Evolutionary conservation across 2,113 vertebrate genomes (phyloP), one percentile per base, ranked within the genome.

Genomic region (Barbus barbus): DNA sequence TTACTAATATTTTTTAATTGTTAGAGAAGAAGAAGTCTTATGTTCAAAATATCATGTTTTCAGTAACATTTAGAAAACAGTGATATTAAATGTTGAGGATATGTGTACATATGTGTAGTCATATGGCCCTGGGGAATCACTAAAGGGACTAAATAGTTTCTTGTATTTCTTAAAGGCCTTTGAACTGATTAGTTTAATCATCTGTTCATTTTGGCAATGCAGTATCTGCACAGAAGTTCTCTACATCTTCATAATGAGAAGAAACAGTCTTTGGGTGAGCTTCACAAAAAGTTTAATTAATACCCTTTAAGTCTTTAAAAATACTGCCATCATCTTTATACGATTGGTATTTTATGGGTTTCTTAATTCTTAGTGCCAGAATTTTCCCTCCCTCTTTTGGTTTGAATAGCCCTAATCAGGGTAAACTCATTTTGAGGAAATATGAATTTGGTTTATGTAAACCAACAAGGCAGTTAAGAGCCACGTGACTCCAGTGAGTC

Each of bases 121-220:
- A 41, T 41, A 24, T 24, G 38, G 22, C 38, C 22, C 12, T 44
- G 69, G 22, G 12, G 12, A 72, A 72, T 72, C 69, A 72, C 2
- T 22, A 44, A 44, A 24, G 20, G 36, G 12, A 72, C 12, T 44
- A 44, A 24, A 72, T 24, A 14, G 4, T 53, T 53, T 33, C 14
- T 31, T 76, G 18, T 31, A 56, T 56, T 33, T 76, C 16, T 76
- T 33, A 76, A 76, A 76, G 28, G 74, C 12, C 26, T 51, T 76
- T 0, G 11, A 33, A 76, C 16, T 31, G 28, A 76, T 76, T 33
- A 56, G 18, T 31, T 76, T 53, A 9, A 33, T 76, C 26, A 76
- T 76, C 46, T 53, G 74, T 76, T 76, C 2, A 53, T 26, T 73
- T 76, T 76, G 74, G 46, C 46, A 76, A 6, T 33, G 48, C 46